A percentile compares a stretch with the other conserved stretches of the same genome.
phyloP scores from a whole-genome alignment of 1,140 invertebrate species.

The Ectropis grisescens region DNA sequence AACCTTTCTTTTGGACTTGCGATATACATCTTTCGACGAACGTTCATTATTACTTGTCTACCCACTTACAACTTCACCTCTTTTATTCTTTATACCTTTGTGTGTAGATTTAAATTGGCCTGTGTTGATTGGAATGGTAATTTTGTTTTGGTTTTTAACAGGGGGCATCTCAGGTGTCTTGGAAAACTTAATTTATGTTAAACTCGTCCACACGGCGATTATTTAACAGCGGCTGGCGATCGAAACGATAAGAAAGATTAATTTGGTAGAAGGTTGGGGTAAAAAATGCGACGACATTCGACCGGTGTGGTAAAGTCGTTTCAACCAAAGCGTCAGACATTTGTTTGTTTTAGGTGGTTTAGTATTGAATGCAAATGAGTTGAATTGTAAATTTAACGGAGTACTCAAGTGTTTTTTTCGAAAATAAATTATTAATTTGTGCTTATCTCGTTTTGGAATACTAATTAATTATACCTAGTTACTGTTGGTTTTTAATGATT shows the following conservation, averaged over 20 bases:
- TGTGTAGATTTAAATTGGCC: slow-evolving; percentile 3
- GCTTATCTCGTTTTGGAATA: too few species aligned
- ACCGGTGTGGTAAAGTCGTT: slow-evolving; percentile 43
- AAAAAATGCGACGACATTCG: slow-evolving; percentile 43
- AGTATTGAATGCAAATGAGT: too few species aligned
- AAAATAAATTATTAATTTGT: too few species aligned
- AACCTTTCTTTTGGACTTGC: slow-evolving; percentile 45
- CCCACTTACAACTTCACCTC: slow-evolving; percentile 3
- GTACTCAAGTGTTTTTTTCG: too few species aligned
- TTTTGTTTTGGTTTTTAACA: slow-evolving; percentile 8
- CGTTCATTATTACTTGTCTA: slow-evolving; percentile 48
- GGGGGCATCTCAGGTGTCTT: slow-evolving; percentile 52
- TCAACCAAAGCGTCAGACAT: too few species aligned
- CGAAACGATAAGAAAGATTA: slow-evolving; percentile 56
- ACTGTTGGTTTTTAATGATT: too few species aligned
- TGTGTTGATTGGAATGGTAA: neutral
- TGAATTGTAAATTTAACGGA: too few species aligned
- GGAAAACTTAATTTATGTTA: slow-evolving; percentile 68
- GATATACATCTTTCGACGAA: slow-evolving; percentile 48
- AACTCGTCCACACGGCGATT: slow-evolving; percentile 51
- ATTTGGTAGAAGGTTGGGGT: slow-evolving; percentile 37
- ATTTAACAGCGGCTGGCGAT: slow-evolving; percentile 48
- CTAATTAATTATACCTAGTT: too few species aligned
- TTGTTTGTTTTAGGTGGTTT: too few species aligned
- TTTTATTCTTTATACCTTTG: neutral